Evolutionary conservation across 2,888 invertebrate species (phyloP), one percentile per base, ranked within the genome.

Genomic region (Sesia apiformis): DNA sequence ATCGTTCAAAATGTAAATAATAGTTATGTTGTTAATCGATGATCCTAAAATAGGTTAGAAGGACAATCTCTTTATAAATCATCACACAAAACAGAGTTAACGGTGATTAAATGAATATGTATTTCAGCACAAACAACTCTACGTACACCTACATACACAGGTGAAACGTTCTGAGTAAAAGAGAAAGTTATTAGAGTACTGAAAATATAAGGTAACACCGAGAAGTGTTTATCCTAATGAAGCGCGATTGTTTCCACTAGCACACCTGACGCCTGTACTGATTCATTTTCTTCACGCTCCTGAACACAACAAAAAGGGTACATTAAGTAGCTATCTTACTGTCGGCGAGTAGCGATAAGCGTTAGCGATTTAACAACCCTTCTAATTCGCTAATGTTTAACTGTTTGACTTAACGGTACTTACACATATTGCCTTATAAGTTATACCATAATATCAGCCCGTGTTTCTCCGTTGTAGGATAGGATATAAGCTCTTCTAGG

Each of bases 161-260:
- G 43, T 8, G 8, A 46, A 46, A 4, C 3, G 6, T 43, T 6
- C 4, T 4, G 8, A 8, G 4, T 46, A 46, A 46, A 46, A 46
- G 5, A 8, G 7, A 7, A 46, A 46, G 8, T 8, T n/a, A 46
- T 46, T n/a, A 46, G 46, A n/a, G 8, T 8, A 4, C n/a, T 46
- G 46, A 46, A 46, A 23, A 46, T 7, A 58, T 52, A 56, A 57
- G 57, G 57, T 60, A 58, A 61, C 62, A 57, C 58, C 54, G 57
- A 52, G 63, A 65, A 65, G 58, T 63, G 66, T 67, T 68, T 67
- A 63, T 57, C 60, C 62, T 72, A 70, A 75, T 74, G 70, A 75
- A 70, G 67, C 64, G 57, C 70, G 69, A 74, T 75, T 74, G 75
- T 73, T 70, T 68, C 63, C 63, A 60, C 57, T 56, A 55, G 62